Evolutionary conservation across 2,113 vertebrate species (phyloP).

Genomic region (Candoia aspera): DNA sequence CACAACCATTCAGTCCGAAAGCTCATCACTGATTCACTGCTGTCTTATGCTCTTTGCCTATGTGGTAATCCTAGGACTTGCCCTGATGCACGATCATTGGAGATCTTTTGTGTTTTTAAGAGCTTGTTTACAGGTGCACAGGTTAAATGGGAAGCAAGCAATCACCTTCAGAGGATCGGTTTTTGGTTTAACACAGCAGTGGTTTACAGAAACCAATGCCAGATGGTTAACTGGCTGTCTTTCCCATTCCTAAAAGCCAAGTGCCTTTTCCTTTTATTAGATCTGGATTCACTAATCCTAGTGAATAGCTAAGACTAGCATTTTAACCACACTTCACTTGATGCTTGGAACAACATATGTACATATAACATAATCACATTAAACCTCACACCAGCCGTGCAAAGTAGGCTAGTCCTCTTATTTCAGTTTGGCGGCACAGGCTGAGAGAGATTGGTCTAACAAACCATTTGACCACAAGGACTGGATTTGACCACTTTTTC

Average conservation of each 20-base stretch:
- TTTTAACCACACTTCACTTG: neutral
- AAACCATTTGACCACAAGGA: neutral
- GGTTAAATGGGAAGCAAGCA: neutral
- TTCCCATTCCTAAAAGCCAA: neutral
- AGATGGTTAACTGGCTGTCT: neutral
- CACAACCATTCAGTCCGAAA: neutral
- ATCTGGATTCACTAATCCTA: neutral
- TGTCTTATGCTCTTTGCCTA: neutral
- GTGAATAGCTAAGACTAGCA: neutral
- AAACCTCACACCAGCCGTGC: neutral
- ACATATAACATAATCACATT: neutral
- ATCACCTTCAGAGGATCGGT: neutral
- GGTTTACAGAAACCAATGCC: neutral
- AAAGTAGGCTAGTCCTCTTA: neutral
- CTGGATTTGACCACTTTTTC: neutral
- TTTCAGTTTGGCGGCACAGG: neutral
- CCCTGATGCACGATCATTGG: neutral
- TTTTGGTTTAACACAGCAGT: neutral
- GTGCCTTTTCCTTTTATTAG: neutral
- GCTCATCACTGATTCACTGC: neutral
- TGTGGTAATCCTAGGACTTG: neutral
- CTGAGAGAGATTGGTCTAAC: neutral
- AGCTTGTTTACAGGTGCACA: neutral
- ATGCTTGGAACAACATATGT: neutral
- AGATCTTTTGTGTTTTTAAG: neutral